Percentiles rank a stretch among this genome's conserved stretches.
phyloP scores from a whole-genome alignment of 2,113 vertebrate genomes.

The Desmodus rotundus region DNA sequence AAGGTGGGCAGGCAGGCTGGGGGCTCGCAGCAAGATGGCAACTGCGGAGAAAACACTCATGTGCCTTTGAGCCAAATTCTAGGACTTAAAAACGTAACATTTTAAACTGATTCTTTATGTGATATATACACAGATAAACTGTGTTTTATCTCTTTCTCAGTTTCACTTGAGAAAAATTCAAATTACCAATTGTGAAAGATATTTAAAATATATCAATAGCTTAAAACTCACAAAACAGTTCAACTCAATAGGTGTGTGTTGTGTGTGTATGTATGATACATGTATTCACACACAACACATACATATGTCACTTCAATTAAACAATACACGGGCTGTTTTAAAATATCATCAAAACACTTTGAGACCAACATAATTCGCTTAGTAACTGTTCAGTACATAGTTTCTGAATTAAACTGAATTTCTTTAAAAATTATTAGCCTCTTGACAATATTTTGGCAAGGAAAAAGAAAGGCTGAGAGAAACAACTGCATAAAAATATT shows the following conservation, averaged over 20 bases:
- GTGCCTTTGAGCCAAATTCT: neutral
- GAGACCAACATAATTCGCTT: neutral
- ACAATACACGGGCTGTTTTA: neutral
- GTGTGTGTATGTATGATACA: too few relatives aligned
- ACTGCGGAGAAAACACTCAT: neutral
- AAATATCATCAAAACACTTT: neutral
- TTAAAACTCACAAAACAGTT: neutral
- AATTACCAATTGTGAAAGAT: neutral
- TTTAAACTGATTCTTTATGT: neutral
- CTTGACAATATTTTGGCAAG: neutral
- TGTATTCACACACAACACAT: neutral
- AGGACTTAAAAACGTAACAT: neutral
- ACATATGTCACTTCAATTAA: neutral
- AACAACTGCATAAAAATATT: neutral
- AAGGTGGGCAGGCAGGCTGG: neutral
- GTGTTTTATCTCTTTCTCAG: neutral
- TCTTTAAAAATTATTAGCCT: slow-evolving; percentile 23
- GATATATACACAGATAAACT: neutral
- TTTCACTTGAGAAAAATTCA: neutral
- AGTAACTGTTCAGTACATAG: neutral
- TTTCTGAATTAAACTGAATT: neutral
- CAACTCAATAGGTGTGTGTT: neutral
- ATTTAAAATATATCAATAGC: neutral
- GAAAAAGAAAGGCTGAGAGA: neutral
- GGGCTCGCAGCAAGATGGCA: neutral